phyloP scores from a whole-genome alignment of 2,113 vertebrate genomes.

The Plestiodon gilberti region DNA sequence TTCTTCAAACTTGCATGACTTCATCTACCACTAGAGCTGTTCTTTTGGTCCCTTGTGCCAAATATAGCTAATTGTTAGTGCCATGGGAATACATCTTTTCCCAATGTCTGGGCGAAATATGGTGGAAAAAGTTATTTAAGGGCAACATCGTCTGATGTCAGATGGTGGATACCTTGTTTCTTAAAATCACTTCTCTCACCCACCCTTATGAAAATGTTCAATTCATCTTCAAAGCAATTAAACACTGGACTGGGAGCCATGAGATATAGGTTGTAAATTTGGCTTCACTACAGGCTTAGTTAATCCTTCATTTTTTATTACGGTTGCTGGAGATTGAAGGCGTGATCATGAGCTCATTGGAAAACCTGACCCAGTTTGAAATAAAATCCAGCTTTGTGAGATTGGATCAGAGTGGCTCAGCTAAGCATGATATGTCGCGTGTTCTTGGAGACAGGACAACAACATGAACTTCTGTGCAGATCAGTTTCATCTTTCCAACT shows the following conservation, averaged over 20 bases:
- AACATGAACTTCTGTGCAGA: neutral
- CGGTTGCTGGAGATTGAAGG: constrained; percentile 2
- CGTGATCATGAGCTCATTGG: constrained; percentile 18
- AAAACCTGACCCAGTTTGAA: constrained; percentile 10
- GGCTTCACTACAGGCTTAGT: neutral
- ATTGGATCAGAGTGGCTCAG: neutral
- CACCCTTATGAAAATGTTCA: neutral
- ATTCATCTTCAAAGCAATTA: constrained; percentile 19
- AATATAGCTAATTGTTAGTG: constrained; percentile 1
- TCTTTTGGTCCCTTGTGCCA: neutral
- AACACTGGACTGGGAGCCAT: neutral
- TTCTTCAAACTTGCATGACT: neutral
- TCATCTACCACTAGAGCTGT: neutral
- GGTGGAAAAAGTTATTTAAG: constrained; percentile 20
- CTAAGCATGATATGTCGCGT: neutral
- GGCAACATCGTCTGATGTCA: neutral
- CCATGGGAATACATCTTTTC: neutral
- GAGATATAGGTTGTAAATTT: constrained; percentile 21
- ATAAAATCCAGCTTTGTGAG: neutral
- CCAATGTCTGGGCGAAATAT: neutral
- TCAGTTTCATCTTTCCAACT: neutral
- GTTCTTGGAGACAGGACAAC: neutral
- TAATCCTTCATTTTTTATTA: constrained; percentile 16
- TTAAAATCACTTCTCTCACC: neutral
- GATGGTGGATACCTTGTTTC: neutral